These are phyloP conservation scores for Girardinus metallicus DNA, from an alignment of 2,797 vertebrate species.

Conservation along the genomic window DNA sequence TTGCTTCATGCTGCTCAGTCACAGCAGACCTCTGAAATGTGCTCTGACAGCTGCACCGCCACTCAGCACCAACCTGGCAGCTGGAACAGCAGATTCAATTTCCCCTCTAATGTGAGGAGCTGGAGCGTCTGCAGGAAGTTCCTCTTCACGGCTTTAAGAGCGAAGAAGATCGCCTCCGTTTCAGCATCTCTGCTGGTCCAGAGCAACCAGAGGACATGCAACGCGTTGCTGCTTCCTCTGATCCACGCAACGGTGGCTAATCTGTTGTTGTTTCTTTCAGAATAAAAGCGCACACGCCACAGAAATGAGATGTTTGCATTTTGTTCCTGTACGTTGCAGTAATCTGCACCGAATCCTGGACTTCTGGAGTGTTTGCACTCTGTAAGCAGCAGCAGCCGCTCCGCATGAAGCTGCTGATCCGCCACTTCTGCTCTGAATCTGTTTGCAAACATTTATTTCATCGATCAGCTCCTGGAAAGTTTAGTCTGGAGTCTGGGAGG, in stretches of 20 bases:
- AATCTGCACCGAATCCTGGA: background rate
- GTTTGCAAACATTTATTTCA: background rate
- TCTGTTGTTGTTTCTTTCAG: background rate
- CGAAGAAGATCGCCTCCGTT: background rate
- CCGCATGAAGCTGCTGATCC: background rate
- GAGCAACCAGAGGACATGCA: background rate
- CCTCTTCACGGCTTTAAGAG: slow-evolving; percentile 5
- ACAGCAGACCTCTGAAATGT: slow-evolving; percentile 18
- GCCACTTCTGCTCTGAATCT: background rate
- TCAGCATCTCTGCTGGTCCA: slow-evolving; percentile 1
- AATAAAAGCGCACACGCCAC: background rate
- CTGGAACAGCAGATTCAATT: slow-evolving; percentile 10
- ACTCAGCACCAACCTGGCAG: background rate
- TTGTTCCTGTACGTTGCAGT: background rate
- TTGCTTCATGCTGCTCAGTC: slow-evolving; percentile 27
- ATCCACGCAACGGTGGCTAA: background rate
- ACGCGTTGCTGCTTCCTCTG: background rate
- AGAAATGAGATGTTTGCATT: background rate
- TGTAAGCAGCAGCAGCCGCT: background rate
- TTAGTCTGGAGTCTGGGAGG: background rate
- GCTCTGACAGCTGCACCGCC: slow-evolving; percentile 9
- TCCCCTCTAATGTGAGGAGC: slow-evolving; percentile 13
- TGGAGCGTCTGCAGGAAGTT: slow-evolving; percentile 4
- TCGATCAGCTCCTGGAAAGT: background rate
- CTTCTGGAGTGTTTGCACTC: background rate